phyloP scores from a whole-genome alignment of 2,888 invertebrate genomes.

The Zhuqinia jingwanae region DNA sequence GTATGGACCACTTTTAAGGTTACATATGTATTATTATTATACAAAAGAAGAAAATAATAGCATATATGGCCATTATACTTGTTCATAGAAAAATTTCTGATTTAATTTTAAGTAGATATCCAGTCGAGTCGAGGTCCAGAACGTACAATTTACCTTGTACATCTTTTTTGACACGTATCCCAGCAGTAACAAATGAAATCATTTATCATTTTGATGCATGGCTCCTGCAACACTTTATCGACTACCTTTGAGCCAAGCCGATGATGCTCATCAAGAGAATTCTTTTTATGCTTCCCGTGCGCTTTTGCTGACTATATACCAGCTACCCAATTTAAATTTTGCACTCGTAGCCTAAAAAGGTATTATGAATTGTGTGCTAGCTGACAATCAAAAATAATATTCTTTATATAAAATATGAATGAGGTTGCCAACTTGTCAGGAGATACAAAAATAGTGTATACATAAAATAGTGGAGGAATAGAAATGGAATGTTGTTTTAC shows the following conservation, averaged over 20 bases:
- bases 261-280: not conserved
- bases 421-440: not conserved
- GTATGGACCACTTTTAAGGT: no score
- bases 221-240: conserved; percentile 47
- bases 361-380: conserved; percentile 34
- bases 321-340: conserved; percentile 18
- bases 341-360: not conserved
- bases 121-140: conserved; percentile 3
- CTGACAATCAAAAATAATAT: conserved; percentile 18
- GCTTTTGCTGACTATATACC: not conserved
- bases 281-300: conserved; percentile 9
- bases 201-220: conserved; percentile 59
- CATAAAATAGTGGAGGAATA: no score
- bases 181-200: conserved; percentile 1
- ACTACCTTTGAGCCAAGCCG: conserved; percentile 50
- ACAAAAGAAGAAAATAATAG: no score
- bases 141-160: no score
- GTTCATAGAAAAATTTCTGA: no score
- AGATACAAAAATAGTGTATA: no score
- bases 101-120: not conserved
- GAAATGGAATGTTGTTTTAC: not conserved
- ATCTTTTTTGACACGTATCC: not conserved
- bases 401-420: not conserved
- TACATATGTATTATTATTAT: no score
- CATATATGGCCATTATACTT: no score